Evolutionary conservation across 2,797 vertebrate species (phyloP), one percentile per base, ranked within the genome.

Genomic region (Myotis daubentonii): DNA sequence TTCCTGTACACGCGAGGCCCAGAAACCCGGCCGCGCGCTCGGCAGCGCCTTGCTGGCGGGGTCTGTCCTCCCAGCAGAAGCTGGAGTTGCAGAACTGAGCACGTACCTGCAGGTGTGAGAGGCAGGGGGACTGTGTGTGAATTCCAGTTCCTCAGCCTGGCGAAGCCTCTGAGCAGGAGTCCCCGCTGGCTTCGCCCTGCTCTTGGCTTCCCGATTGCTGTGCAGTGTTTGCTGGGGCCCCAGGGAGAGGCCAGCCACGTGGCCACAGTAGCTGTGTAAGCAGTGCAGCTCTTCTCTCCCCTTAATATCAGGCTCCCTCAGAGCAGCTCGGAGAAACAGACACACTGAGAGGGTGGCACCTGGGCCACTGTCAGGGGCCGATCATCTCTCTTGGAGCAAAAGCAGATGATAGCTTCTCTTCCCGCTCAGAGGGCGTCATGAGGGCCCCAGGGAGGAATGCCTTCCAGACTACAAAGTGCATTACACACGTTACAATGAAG

Each of bases 51-150:
- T 57, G 91, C 68, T 83, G 28, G 80, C 30, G 8, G 0, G 82
- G 76, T 19, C 89, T 82, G 23, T 3, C 94, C 55, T 80, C 94
- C 94, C 84, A 85, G 60, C 23, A 76, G 89, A 90, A 80, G 15
- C 36, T 51, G 17, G 28, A 3, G 51, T 84, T 83, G 74, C 57
- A 55, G 78, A 93, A 66, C 53, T 20, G 70, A 93, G 55, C 11
- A 7, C 81, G 38, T 51, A 17, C 19, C 62, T 74, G 23, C 33
- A n/a, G 30, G n/a, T 47, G 60, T 41, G 44, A 89, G 81, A 87
- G 60, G 66, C 84, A 83, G 51, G 16, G 36, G 47, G 19, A 62
- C 16, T 16, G 0, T 0, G 9, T 12, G 16, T 62, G 66, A 71
- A 57, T 44, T 60, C 70, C 33, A 38, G 36, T 41, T 41, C 82